A percentile compares a stretch with the other conserved stretches of the same genome.
Conservation (phyloP, 2,888 invertebrate species). For the Chelonus formosanus region DNA sequence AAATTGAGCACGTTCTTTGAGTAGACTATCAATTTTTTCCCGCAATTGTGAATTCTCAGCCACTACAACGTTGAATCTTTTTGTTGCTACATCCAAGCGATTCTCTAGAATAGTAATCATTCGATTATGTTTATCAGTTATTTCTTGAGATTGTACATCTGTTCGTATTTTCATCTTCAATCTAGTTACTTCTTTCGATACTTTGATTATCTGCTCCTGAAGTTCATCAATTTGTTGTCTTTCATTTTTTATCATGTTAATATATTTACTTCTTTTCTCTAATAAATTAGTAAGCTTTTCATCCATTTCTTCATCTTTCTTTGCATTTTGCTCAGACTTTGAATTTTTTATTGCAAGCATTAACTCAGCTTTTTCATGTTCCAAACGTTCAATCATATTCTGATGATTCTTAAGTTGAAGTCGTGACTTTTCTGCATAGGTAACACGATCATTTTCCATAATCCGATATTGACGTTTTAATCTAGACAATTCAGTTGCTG, state of each 20-base stretch:
- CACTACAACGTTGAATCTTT: conserved; percentile 79
- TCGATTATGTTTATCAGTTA: conserved; percentile 67
- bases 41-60: conserved; percentile 78
- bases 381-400: conserved; percentile 71
- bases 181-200: conserved; percentile 63
- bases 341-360: conserved; percentile 70
- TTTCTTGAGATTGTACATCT: conserved; percentile 66
- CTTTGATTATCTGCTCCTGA: conserved; percentile 68
- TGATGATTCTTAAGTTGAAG: conserved; percentile 73
- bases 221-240: conserved; percentile 67
- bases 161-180: conserved; percentile 65
- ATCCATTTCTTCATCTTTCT: conserved; percentile 68
- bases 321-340: conserved; percentile 69
- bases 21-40: conserved; percentile 81
- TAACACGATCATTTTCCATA: conserved; percentile 81
- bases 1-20: conserved; percentile 84
- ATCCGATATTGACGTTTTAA: conserved; percentile 83
- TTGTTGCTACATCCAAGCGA: conserved; percentile 78
- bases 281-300: conserved; percentile 69
- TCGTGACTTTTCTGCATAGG: conserved; percentile 76
- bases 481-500: conserved; percentile 80
- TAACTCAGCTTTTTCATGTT: conserved; percentile 72
- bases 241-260: conserved; percentile 67
- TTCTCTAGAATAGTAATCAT: conserved; percentile 76
- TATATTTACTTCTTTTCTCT: conserved; percentile 68